Evolutionary conservation across 2,113 vertebrate species (phyloP), one percentile per base, ranked within the genome.

Genomic region (Helogale parvula): DNA sequence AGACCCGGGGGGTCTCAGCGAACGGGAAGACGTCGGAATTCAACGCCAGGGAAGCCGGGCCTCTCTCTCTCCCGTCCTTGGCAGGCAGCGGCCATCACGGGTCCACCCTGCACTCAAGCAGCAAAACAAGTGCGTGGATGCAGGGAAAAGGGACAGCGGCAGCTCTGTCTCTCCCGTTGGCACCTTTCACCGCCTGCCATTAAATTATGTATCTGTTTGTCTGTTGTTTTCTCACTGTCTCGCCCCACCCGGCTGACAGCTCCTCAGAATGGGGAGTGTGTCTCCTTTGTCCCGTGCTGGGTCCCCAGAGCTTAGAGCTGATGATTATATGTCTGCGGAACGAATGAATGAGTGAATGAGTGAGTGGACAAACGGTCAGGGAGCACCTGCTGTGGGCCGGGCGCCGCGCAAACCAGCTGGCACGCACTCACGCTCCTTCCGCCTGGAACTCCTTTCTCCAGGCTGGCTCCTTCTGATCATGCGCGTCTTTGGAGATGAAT

Each of bases 151-250:
- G 33, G 45, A 17, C 66, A 4, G 10, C 5, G 19, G 50, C 1
- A 7, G 41, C 54, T 47, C 23, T 12, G 1, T 4, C 23, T 27
- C 33, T 54, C 33, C 23, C 68, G 1, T 0, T 0, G 33, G 71
- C 11, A 15, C 72, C 54, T 60, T 0, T 27, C 52, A 31, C 52
- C 1, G 15, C 80, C 63, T 17, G 25, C 13, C 35, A 33, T 5
- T 16, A 5, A 29, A 52, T 52, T 2, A 5, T 1, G 19, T 11
- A 27, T 19, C 15, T 31, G 52, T 41, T 29, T 65, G 47, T n/a
- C 60, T 5, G 2, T 2, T 19, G 15, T 15, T 33, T 27, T 6
- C 25, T 12, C 2, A 45, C 0, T 2, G 16, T 38, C 50, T 54
- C 0, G 0, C 14, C n/a, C 50, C 8, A 5, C 25, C 12, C 17